Base-by-base conservation (phyloP, 2,113 vertebrate species). In the Larimichthys crocea region DNA sequence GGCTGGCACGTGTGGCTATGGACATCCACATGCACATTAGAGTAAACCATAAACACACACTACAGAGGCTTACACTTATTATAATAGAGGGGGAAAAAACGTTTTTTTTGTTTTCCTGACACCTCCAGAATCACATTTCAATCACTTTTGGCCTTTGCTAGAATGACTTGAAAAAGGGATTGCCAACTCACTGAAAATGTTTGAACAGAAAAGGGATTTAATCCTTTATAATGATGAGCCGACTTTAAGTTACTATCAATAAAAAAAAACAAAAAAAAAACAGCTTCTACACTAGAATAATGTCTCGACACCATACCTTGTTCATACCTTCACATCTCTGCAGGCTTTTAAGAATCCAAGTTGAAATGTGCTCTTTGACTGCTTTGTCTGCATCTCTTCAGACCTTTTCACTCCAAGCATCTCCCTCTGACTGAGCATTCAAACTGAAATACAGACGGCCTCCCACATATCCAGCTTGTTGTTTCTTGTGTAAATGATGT, bases 401-500 rank as follows among this genome's bases (percentile, higher is more conserved):
- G 75, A 74, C 87, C 74, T 80, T 74, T 89, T 76, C 84, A 65
- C 66, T 78, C 80, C 20, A n/a, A 77, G 77, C 84, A 52, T 75
- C 75, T 80, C 83, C 35, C 63, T 70, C 85, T 60, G 81, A 73
- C 72, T 67, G 79, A 86, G 82, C 82, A 72, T 75, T 88, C 79
- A 73, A 85, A 79, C 55, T 65, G 88, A 85, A 89, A 84, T 74
- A 80, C 79, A 85, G 26, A 49, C 71, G 88, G 85, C 88, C 90
- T 93, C 89, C 91, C 91, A 93, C 92, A 92, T 89, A 87, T 84
- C 79, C 89, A 86, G 91, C 93, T 90, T 92, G 93, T 94, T 93
- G 93, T 93, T 91, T 94, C 92, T 93, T 92, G 93, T 90, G 91
- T 91, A 92, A 92, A 93, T 93, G 89, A 91, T 93, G 93, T 93